Conservation (phyloP, 53 echinoderm and acorn worm genomes). For the Zoroaster sp. region DNA sequence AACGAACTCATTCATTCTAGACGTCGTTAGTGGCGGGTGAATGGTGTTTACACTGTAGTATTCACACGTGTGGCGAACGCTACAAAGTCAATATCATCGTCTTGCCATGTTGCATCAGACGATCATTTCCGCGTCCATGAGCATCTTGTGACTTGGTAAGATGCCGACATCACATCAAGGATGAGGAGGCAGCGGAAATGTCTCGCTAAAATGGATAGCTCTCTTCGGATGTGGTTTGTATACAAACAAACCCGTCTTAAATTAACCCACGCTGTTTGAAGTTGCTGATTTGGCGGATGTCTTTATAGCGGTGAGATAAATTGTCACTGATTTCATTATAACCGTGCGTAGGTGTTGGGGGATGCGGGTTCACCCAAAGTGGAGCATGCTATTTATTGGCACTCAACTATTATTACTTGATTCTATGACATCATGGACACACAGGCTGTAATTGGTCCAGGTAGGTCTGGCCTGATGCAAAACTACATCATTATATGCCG, state of each 20-base stretch:
- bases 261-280: conserved; percentile 6
- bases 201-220: not conserved
- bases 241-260: not conserved
- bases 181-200: not conserved
- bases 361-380: not conserved
- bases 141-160: not conserved
- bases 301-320: no score
- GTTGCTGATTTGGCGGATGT: not conserved
- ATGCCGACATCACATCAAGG: not conserved
- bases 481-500: no score
- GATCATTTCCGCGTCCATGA: not conserved
- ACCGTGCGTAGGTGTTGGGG: not conserved
- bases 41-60: conserved; percentile 29
- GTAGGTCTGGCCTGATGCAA: no score
- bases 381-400: not conserved
- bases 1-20: not conserved
- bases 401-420: no score
- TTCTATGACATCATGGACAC: no score
- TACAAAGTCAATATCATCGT: conserved; percentile 28
- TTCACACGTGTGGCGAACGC: not conserved
- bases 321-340: no score
- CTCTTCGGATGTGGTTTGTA: conserved; percentile 25
- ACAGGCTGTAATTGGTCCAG: no score
- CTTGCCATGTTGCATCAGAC: not conserved
- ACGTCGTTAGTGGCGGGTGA: not conserved